These are phyloP conservation scores for Galbula dea DNA, from an alignment of 2,113 vertebrate species.

Conservation along the genomic window DNA sequence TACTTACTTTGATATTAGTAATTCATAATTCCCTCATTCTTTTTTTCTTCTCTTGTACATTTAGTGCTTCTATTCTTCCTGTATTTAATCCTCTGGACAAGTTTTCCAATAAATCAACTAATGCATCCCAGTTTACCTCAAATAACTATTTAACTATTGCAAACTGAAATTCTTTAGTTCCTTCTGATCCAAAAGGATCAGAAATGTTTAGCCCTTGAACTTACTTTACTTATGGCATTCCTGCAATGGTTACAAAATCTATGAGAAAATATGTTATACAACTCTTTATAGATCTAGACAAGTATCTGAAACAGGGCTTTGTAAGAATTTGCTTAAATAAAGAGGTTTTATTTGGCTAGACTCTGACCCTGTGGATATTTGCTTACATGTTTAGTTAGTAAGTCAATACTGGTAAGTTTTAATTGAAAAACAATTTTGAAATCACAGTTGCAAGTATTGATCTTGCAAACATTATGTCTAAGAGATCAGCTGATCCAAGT, in stretches of 20 bases:
- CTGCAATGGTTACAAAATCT: background rate
- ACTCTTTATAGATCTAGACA: background rate
- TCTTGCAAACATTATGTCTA: background rate
- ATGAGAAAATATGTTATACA: background rate
- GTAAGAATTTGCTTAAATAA: background rate
- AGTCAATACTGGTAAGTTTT: background rate
- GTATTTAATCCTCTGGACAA: background rate
- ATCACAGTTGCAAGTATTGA: background rate
- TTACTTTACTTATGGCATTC: background rate
- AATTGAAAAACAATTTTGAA: background rate
- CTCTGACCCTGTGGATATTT: background rate
- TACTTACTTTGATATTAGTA: background rate
- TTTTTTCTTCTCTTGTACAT: background rate
- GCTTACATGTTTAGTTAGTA: background rate
- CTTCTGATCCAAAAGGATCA: background rate
- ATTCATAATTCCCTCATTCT: background rate
- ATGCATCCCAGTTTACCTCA: background rate
- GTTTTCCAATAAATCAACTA: background rate
- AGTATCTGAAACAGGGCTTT: background rate
- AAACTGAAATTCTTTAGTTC: background rate
- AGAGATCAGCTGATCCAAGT: background rate
- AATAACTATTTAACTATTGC: background rate
- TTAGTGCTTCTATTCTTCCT: background rate
- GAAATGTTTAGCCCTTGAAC: background rate
- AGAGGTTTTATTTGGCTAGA: background rate